Evolutionary conservation across 1,140 invertebrate species (phyloP).

Genomic region (Ceratoteleas bidentatus): DNA sequence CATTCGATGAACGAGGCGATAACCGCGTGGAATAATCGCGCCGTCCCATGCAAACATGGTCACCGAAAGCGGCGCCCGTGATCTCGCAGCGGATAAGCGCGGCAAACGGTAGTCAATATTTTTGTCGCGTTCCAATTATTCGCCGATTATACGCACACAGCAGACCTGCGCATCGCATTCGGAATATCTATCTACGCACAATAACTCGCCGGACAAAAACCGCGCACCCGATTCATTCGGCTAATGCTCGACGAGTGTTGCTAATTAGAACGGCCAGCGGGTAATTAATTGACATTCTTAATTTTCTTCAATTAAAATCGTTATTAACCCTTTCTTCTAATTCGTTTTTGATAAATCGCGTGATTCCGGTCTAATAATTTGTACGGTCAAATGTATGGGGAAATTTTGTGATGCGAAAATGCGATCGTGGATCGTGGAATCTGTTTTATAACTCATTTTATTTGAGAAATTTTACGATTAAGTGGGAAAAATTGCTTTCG

Average conservation of each 20-base stretch:
- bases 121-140: conserved; percentile 66
- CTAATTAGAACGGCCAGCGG: conserved; percentile 25
- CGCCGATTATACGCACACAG: conserved; percentile 50
- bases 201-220: conserved; percentile 40
- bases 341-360: background rate
- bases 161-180: conserved; percentile 13
- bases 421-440: no score
- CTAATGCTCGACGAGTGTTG: conserved; percentile 23
- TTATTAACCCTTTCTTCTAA: background rate
- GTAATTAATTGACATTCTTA: conserved; percentile 17
- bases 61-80: conserved; percentile 28
- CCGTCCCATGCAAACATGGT: conserved; percentile 34
- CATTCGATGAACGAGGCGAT: conserved; percentile 40
- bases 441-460: no score
- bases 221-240: conserved; percentile 17
- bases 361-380: no score
- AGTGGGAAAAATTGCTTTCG: no score
- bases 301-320: conserved; percentile 13
- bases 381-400: no score
- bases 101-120: conserved; percentile 59
- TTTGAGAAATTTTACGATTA: no score
- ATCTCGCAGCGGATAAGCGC: conserved; percentile 58
- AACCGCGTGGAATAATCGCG: conserved; percentile 44
- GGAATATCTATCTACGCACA: conserved; percentile 37
- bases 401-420: no score